Evolutionary conservation across 2,113 vertebrate species (phyloP), one percentile per base, ranked within the genome.

Genomic region (Parotia lawesii): DNA sequence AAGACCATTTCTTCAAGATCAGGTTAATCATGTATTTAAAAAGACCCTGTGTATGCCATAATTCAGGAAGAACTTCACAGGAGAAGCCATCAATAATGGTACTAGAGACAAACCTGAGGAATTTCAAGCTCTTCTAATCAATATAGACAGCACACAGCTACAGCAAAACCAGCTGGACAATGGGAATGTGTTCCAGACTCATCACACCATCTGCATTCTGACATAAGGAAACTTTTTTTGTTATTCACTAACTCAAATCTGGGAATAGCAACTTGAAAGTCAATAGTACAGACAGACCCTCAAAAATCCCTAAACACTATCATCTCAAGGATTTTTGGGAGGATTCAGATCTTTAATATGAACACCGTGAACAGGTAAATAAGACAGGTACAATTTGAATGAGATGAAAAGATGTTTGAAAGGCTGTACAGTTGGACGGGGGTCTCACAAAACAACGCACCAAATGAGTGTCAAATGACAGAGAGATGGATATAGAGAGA

Each of bases 401-500:
- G 13, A 87, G 29, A 74, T 9, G 1, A 61, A 71, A 73, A 62
- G 5, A 14, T 24, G 8, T 33, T 89, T 47, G 29, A 60, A 73
- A 79, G 23, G 38, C 17, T 0, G 0, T 6, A 20, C 2, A 65
- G 6, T 17, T 62, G 35, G 38, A 67, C 3, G 44, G 29, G 11
- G 40, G 11, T 82, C 29, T 94, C 58, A 56, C 45, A 65, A 75
- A 92, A 60, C n/a, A 76, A 13, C n/a, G 22, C 23, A 44, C 27
- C 70, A 51, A 38, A 57, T 54, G 28, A 75, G 5, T 12, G 66
- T 54, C 33, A 38, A 72, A 87, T 22, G 47, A 33, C 47, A 70
- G 35, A 79, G 71, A 65, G 20, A 20, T 35, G 19, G 15, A 54
- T 42, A n/a, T 10, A 42, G 35, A 74, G 3, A 47, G 3, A 4